Evolutionary conservation across 1,140 invertebrate species (phyloP).

Genomic region (Sminthurides bifidus): DNA sequence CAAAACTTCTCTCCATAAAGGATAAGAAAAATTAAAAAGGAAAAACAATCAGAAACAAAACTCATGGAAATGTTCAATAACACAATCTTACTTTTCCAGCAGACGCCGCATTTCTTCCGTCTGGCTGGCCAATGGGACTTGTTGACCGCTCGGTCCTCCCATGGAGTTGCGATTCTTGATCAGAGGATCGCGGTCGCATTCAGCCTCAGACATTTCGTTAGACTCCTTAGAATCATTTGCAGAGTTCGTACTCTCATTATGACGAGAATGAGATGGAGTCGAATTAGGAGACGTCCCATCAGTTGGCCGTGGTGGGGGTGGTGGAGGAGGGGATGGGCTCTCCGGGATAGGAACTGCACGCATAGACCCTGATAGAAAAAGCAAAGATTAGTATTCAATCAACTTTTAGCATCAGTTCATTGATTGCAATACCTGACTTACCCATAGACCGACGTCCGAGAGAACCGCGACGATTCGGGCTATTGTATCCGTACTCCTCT

Average conservation of each 20-base stretch:
- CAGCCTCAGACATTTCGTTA: conserved; percentile 84
- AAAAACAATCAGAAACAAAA: no score
- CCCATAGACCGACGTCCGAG: conserved; percentile 52
- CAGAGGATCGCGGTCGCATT: conserved; percentile 52
- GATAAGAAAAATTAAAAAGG: no score
- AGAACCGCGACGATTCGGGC: conserved; percentile 67
- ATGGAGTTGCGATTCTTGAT: conserved; percentile 29
- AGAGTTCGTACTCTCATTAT: conserved; percentile 41
- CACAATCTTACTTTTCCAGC: conserved; percentile 71
- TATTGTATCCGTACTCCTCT: conserved; percentile 75
- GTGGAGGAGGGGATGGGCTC: conserved; percentile 56
- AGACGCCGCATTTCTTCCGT: conserved; percentile 90
- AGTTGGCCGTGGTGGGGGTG: conserved; percentile 41
- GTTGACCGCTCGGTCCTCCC: conserved; percentile 10
- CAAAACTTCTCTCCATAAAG: background rate
- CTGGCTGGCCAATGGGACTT: conserved; percentile 56
- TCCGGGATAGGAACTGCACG: conserved; percentile 51
- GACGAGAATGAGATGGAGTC: conserved; percentile 53
- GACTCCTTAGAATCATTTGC: conserved; percentile 84
- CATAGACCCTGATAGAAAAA: conserved; percentile 44
- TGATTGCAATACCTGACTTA: conserved; percentile 9
- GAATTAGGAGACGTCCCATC: conserved; percentile 37
- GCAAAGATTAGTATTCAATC: background rate
- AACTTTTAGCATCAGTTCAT: background rate
- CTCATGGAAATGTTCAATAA: no score